Percentiles rank a stretch among this genome's conserved stretches.
Evolutionary conservation across 2,888 invertebrate genomes (phyloP).

Genomic region (Spodoptera exigua): DNA sequence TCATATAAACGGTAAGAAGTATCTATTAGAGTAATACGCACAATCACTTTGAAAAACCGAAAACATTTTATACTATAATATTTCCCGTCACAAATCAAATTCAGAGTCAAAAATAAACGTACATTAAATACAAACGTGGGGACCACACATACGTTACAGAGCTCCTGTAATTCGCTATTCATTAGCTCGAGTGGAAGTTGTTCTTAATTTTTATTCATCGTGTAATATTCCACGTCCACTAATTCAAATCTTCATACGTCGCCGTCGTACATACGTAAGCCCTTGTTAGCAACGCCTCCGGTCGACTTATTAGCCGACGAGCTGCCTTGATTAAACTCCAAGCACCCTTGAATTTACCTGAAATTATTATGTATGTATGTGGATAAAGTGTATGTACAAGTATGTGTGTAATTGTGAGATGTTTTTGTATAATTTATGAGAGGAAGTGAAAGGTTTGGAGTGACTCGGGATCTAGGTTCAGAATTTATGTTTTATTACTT

Average conservation of each 20-base stretch:
- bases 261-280: conserved; percentile 30
- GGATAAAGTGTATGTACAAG: conserved; percentile 3
- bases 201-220: conserved; percentile 21
- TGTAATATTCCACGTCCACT: conserved; percentile 17
- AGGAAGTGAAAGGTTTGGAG: conserved; percentile 25
- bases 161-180: too few relatives aligned
- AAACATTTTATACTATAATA: too few relatives aligned
- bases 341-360: conserved; percentile 51
- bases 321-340: conserved; percentile 62
- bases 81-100: too few relatives aligned
- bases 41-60: too few relatives aligned
- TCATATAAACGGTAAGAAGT: too few relatives aligned
- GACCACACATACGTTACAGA: too few relatives aligned
- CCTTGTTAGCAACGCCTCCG: conserved; percentile 45
- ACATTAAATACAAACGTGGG: too few relatives aligned
- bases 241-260: conserved; percentile 45
- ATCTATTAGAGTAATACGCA: too few relatives aligned
- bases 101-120: too few relatives aligned
- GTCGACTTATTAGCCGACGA: conserved; percentile 60
- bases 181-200: too few relatives aligned
- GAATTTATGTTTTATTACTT: conserved; percentile 9
- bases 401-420: conserved; percentile 17
- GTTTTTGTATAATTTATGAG: conserved; percentile 44
- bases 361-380: conserved; percentile 12
- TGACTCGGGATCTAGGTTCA: conserved; percentile 23